A percentile compares a stretch with the other conserved stretches of the same genome.
Conservation (phyloP, 2,888 invertebrate species). For the Beris morrisii region DNA sequence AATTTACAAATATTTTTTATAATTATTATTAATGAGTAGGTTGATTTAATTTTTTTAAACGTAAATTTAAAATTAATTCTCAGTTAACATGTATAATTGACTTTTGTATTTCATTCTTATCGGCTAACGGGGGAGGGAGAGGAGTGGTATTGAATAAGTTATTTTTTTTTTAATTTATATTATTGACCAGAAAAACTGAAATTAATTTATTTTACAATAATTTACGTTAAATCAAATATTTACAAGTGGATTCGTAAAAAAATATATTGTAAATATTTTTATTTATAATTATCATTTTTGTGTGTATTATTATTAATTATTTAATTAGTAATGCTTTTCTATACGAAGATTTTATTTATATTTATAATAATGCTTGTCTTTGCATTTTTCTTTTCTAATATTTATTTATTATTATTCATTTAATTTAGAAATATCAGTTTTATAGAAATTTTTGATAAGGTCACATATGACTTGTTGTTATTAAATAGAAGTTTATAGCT, state of each 20-base stretch:
- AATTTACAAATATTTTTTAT: no score
- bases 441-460: constrained; percentile 20
- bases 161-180: constrained; percentile 4
- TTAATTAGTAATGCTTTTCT: neutral
- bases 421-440: constrained; percentile 2
- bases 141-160: neutral
- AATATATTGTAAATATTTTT: constrained; percentile 35
- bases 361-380: constrained; percentile 2
- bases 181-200: constrained; percentile 8
- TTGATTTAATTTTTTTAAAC: constrained; percentile 7
- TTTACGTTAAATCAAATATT: constrained; percentile 21
- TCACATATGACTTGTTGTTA: constrained; percentile 28
- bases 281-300: neutral
- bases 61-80: constrained; percentile 10
- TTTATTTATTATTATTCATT: constrained; percentile 2
- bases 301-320: constrained; percentile 2
- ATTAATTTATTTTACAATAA: constrained; percentile 17
- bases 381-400: neutral
- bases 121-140: neutral
- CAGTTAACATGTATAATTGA: constrained; percentile 31
- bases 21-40: no score
- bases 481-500: constrained; percentile 4
- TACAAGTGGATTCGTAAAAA: constrained; percentile 37
- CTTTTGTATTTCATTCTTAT: constrained; percentile 29
- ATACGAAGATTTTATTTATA: constrained; percentile 8